These are phyloP conservation scores for Eleutherodactylus coqui DNA, from an alignment of 2,797 vertebrate genomes.

Conservation along the genomic window DNA sequence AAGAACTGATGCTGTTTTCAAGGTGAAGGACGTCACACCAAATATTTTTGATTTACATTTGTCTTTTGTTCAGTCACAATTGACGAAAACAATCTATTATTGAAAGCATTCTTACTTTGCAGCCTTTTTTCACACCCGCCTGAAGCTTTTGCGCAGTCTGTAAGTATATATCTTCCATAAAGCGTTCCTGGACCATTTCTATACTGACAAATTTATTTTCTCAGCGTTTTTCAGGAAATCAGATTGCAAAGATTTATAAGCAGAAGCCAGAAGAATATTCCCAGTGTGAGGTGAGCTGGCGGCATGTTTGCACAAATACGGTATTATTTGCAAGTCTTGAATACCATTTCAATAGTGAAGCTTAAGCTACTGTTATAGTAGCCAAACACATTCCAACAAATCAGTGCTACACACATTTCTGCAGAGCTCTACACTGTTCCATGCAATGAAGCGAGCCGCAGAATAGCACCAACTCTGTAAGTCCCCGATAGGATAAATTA, in stretches of 20 bases:
- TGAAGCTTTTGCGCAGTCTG: too few relatives aligned
- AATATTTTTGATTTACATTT: too few relatives aligned
- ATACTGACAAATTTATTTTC: slow-evolving; percentile 65
- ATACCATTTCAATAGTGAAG: background rate
- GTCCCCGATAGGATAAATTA: background rate
- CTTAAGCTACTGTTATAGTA: background rate
- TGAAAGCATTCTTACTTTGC: too few relatives aligned
- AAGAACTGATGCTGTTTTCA: too few relatives aligned
- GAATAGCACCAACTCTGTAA: background rate
- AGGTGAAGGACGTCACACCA: too few relatives aligned
- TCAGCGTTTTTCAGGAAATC: slow-evolving; percentile 96
- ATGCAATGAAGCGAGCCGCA: too few relatives aligned
- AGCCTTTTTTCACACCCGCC: too few relatives aligned
- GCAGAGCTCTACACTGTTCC: background rate
- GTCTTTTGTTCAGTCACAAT: too few relatives aligned
- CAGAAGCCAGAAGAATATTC: slow-evolving; percentile 77
- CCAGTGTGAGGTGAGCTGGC: slow-evolving; percentile 84
- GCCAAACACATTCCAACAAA: background rate
- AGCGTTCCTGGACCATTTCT: background rate
- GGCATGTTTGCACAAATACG: background rate
- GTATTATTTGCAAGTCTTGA: background rate
- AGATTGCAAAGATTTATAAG: slow-evolving; percentile 89
- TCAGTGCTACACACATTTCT: background rate
- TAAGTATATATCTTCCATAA: too few relatives aligned
- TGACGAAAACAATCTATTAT: too few relatives aligned